These are phyloP conservation scores for Eupithecia subfuscata DNA, from an alignment of 2,888 invertebrate genomes.

Conservation along the genomic window DNA sequence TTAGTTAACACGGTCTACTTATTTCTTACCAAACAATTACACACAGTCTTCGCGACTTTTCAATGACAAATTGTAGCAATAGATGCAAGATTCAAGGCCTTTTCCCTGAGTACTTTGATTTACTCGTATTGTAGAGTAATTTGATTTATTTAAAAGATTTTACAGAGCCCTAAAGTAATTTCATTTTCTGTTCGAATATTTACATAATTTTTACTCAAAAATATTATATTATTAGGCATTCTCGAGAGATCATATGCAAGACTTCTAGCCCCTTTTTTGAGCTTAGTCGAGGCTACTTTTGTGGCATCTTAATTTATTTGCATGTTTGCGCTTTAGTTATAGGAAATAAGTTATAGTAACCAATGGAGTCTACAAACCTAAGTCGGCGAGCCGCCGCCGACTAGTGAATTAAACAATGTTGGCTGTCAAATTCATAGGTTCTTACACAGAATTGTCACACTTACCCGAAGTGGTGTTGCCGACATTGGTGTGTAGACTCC, in stretches of 20 bases:
- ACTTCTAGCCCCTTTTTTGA: no score
- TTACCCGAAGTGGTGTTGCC: neutral
- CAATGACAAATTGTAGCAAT: conserved; percentile 34
- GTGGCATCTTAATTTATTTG: neutral
- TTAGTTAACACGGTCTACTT: conserved; percentile 56
- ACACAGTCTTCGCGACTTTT: conserved; percentile 31
- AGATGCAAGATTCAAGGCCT: conserved; percentile 16
- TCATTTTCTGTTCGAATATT: no score
- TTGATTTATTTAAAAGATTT: no score
- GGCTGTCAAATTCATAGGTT: neutral
- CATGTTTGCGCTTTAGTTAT: neutral
- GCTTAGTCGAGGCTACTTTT: neutral
- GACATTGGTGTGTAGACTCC: neutral
- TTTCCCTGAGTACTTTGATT: neutral
- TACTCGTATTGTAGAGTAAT: no score
- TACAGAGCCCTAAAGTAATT: neutral
- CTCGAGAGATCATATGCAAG: no score
- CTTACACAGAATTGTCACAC: neutral
- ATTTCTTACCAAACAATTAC: conserved; percentile 52
- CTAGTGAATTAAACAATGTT: neutral
- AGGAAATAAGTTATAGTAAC: no score
- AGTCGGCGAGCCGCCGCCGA: neutral
- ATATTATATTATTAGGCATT: no score
- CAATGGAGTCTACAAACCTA: neutral
- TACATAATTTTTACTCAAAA: no score